Evolutionary conservation across 2,113 vertebrate genomes (phyloP).

Genomic region (Sphyrna mokarran): DNA sequence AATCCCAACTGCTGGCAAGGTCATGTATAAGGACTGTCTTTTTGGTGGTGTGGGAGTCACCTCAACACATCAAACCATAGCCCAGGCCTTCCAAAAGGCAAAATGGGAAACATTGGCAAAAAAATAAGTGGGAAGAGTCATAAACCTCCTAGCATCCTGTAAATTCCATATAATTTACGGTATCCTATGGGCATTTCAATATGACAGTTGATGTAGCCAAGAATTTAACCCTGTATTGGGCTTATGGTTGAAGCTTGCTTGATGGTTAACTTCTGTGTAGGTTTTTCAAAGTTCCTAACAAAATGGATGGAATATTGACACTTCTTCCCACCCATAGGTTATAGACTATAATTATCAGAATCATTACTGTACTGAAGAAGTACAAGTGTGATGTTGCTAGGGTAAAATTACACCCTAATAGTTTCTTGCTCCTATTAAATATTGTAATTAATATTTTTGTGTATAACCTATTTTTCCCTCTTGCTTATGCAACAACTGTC

Average conservation of each 20-base stretch:
- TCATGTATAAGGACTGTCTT: not conserved
- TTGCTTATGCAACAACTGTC: not conserved
- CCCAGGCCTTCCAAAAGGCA: not conserved
- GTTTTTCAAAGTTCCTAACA: not conserved
- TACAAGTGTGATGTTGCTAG: slow-evolving; percentile 16
- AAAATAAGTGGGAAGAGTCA: not conserved
- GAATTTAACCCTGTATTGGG: not conserved
- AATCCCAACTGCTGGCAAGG: too few species aligned
- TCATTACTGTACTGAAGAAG: slow-evolving; percentile 1
- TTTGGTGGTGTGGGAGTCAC: not conserved
- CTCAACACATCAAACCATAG: not conserved
- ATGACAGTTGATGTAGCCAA: not conserved
- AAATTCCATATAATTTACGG: not conserved
- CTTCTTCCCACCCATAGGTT: not conserved
- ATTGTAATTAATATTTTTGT: slow-evolving; percentile 32
- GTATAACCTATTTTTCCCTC: not conserved
- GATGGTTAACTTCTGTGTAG: not conserved
- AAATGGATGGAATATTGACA: not conserved
- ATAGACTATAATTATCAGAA: slow-evolving; percentile 24
- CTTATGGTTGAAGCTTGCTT: not conserved
- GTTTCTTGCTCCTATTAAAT: slow-evolving; percentile 13
- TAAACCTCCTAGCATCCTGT: not conserved
- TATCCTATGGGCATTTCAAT: not conserved
- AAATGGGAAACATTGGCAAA: not conserved
- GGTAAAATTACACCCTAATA: not conserved